These are phyloP conservation scores for Drosophila nigromelanica DNA, from an alignment of 1,140 invertebrate genomes.

Conservation along the genomic window DNA sequence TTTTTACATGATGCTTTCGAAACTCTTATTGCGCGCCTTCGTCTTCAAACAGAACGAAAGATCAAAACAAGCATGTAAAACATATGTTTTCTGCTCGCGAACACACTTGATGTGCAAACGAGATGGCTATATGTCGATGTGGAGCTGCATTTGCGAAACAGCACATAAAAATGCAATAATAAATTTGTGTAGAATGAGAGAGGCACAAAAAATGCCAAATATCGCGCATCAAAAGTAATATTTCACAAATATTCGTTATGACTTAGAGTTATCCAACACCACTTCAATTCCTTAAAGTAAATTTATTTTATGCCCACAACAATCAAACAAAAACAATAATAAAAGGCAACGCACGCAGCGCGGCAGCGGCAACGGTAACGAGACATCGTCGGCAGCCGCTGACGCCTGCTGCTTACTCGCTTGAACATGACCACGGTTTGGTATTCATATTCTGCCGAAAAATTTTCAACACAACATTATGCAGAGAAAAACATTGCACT, in stretches of 20 bases:
- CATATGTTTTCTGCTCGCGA: slow-evolving; percentile 56
- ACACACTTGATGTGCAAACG: slow-evolving; percentile 30
- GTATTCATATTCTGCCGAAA: slow-evolving; percentile 58
- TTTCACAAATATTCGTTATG: slow-evolving; percentile 46
- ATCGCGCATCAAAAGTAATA: slow-evolving; percentile 53
- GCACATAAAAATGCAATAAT: slow-evolving; percentile 74
- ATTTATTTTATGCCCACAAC: slow-evolving; percentile 17
- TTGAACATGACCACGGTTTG: slow-evolving; percentile 78
- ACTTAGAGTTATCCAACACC: not conserved
- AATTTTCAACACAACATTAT: slow-evolving; percentile 56
- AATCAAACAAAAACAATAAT: slow-evolving; percentile 56
- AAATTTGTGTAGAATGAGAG: slow-evolving; percentile 67
- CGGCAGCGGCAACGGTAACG: slow-evolving; percentile 37
- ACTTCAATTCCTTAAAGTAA: not conserved
- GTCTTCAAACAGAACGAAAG: slow-evolving; percentile 21
- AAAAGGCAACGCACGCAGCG: slow-evolving; percentile 25
- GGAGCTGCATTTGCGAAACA: slow-evolving; percentile 63
- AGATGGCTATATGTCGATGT: slow-evolving; percentile 40
- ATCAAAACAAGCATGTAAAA: slow-evolving; percentile 64
- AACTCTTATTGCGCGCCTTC: slow-evolving; percentile 7
- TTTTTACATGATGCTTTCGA: slow-evolving; percentile 1
- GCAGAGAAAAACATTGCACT: slow-evolving; percentile 60
- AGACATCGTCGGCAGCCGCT: slow-evolving; percentile 61
- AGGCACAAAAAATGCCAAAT: slow-evolving; percentile 52
- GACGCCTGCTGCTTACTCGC: slow-evolving; percentile 57